Conservation (phyloP, 2,797 vertebrate species). For the Heterohyrax brucei region DNA sequence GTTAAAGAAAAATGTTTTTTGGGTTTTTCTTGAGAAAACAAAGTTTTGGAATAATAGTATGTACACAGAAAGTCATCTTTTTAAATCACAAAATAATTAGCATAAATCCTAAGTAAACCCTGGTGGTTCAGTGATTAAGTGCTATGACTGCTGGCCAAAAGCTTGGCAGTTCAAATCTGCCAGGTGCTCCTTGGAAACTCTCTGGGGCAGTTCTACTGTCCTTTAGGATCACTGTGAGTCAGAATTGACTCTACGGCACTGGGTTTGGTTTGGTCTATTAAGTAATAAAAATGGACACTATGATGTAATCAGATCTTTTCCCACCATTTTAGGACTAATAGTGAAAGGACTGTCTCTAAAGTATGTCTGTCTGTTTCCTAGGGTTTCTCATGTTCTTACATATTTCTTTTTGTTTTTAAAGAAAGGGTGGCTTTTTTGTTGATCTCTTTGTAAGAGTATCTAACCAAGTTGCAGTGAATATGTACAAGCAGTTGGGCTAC, state of each 20-base stretch:
- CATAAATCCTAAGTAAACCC: not conserved
- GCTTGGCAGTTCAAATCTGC: no score
- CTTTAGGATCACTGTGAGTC: no score
- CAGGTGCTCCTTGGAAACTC: no score
- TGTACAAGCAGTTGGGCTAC: slow-evolving; percentile 98
- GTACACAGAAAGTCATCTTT: slow-evolving; percentile 14
- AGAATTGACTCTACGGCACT: no score
- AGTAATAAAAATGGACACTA: not conserved
- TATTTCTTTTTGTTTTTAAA: slow-evolving; percentile 83
- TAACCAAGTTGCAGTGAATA: slow-evolving; percentile 98
- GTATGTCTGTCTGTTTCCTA: not conserved
- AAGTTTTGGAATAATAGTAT: slow-evolving; percentile 38
- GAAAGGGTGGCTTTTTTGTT: slow-evolving; percentile 98
- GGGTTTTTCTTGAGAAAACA: not conserved
- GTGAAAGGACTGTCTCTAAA: slow-evolving; percentile 38
- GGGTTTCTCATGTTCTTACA: slow-evolving; percentile 15
- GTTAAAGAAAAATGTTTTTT: slow-evolving; percentile 11
- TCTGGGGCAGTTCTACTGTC: no score
- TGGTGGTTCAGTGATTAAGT: no score
- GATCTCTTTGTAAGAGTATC: slow-evolving; percentile 98
- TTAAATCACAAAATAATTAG: not conserved
- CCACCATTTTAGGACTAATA: not conserved
- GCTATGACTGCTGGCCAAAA: no score
- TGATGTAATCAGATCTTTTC: not conserved
- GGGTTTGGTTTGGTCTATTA: no score